Evolutionary conservation across 2,888 invertebrate genomes (phyloP), one percentile per base, ranked within the genome.

Genomic region (Lasioglossum oenotherae): DNA sequence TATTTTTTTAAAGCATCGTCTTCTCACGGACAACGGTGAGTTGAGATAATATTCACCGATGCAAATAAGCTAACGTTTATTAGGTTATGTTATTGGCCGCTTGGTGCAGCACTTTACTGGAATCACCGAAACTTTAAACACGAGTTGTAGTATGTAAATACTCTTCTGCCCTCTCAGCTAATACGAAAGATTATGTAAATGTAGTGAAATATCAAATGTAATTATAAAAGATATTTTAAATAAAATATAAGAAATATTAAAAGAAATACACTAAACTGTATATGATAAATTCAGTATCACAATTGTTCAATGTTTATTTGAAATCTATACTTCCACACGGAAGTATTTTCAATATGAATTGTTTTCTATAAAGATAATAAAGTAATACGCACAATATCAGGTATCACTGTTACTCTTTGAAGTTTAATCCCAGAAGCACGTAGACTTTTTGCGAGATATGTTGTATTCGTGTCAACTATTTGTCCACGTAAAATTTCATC

Each of bases 401-500:
- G 95, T 74, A 97, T 95, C 6, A 96, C 96, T 74, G 89, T 89
- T 74, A 94, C 84, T 92, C 88, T 93, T 5, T 86, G 81, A 10
- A 94, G 89, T 81, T 90, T 92, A 38, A 93, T 89, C 71, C 94
- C 94, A 76, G 89, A 87, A 6, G 85, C 80, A 67, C 85, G 86
- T 46, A 94, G 91, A 74, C 44, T 87, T 83, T 84, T 89, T 38
- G 96, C 96, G 84, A 94, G 75, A 79, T 93, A 93, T 1, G 90
- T 88, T n/a, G 97, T 96, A 93, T 97, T 97, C 27, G 96, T 96
- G 91, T 97, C 97, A 31, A 94, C 92, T 19, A 96, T 96, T 91
- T 96, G 96, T 27, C 97, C 97, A 89, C 97, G 97, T 74, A 97
- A 94, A 86, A 97, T 96, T 94, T 97, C 97, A 95, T 97, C 97